phyloP scores from a whole-genome alignment of 1,140 invertebrate species.

The Euschistus heros region DNA sequence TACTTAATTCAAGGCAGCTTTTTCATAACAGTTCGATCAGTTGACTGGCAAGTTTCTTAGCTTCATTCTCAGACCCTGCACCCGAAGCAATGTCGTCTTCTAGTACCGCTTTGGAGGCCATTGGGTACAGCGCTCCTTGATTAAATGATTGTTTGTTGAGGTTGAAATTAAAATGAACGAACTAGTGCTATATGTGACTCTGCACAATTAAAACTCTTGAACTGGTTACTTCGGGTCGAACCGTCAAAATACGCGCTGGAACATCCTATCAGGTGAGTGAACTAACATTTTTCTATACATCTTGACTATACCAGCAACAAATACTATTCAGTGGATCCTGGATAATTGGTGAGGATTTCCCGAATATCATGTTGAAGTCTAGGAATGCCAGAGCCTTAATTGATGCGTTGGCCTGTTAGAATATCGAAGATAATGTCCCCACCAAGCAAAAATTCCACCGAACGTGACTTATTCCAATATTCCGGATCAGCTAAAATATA shows the following conservation, averaged over 20 bases:
- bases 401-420: background rate
- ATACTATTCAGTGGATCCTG: background rate
- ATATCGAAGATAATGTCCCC: background rate
- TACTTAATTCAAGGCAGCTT: too few relatives aligned
- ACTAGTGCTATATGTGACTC: too few relatives aligned
- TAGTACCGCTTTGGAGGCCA: too few relatives aligned
- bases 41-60: too few relatives aligned
- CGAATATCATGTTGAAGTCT: background rate
- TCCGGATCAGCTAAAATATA: background rate
- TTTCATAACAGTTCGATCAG: too few relatives aligned
- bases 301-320: background rate
- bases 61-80: too few relatives aligned
- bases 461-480: background rate
- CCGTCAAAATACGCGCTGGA: background rate
- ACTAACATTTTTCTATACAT: background rate
- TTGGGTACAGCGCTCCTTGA: too few relatives aligned
- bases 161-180: too few relatives aligned
- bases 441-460: background rate
- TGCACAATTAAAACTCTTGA: too few relatives aligned
- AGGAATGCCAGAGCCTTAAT: background rate
- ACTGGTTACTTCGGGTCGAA: too few relatives aligned
- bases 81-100: too few relatives aligned
- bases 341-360: background rate
- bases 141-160: too few relatives aligned
- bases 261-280: background rate